Conservation (phyloP, 2,113 vertebrate species). For the Solea senegalensis region DNA sequence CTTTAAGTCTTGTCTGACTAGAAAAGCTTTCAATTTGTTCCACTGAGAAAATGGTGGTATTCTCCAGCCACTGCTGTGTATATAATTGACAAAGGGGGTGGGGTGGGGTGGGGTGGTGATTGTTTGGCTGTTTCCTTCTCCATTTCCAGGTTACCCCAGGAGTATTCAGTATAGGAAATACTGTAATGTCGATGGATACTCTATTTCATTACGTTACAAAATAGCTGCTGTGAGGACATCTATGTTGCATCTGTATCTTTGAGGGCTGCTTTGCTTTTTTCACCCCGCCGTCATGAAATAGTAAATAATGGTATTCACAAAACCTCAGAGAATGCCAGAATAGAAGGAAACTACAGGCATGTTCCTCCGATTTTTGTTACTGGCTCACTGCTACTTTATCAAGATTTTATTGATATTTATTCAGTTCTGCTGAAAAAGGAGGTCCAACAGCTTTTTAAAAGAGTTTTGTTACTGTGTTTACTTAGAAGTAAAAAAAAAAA, state of each 20-base stretch:
- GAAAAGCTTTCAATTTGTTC: conserved; percentile 53
- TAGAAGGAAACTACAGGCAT: conserved; percentile 22
- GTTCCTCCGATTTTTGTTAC: conserved; percentile 8
- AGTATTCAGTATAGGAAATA: conserved; percentile 70
- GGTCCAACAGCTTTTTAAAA: conserved; percentile 13
- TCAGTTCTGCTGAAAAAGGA: conserved; percentile 25
- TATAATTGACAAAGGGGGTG: conserved; percentile 63
- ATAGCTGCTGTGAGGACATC: conserved; percentile 65
- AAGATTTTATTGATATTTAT: conserved; percentile 32
- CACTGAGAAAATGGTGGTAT: conserved; percentile 63
- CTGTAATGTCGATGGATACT: conserved; percentile 70
- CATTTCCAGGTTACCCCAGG: conserved; percentile 56
- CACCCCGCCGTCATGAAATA: conserved; percentile 40
- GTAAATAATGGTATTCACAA: conserved; percentile 52
- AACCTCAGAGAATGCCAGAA: conserved; percentile 33
- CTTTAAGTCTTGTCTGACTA: conserved; percentile 57
- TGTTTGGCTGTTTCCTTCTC: conserved; percentile 53
- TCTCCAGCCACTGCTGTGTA: conserved; percentile 65
- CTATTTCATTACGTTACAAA: conserved; percentile 78
- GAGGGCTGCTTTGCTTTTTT: conserved; percentile 48
- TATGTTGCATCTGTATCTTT: conserved; percentile 59
- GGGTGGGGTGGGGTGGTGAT: conserved; percentile 4
- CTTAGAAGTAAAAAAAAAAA: not conserved
- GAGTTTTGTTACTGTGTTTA: not conserved
- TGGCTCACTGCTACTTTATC: conserved; percentile 41